Base-by-base conservation (phyloP, 2,797 vertebrate genomes). In the Streptopelia turtur region DNA sequence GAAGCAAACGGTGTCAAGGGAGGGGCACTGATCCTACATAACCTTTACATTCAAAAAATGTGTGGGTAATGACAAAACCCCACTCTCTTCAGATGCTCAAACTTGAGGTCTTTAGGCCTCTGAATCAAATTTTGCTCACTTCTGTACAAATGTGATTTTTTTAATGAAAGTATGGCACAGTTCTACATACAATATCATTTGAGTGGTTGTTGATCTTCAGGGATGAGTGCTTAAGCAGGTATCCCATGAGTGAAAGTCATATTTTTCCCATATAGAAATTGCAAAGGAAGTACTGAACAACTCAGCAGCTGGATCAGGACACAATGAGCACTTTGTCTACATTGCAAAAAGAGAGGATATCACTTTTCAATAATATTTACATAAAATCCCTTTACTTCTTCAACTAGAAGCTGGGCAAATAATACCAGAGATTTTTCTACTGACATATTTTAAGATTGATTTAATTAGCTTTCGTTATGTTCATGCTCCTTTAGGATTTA, bases 311-410 rank as follows among this genome's bases (percentile, higher is more conserved):
- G 79, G 50, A 69, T 82, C 52, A 59, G 43, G 27, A 93, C 59
- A 91, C 61, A 86, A 52, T 35, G 31, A 82, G 17, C 11, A 41
- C 25, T 69, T 27, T 78, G 55, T 69, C 43, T 59, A 27, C 9
- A 6, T 17, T 72, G 18, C 47, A 90, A 33, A 92, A 78, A 75
- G 56, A 71, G 31, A 68, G 6, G 20, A 41, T 89, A 92, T 92
- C 55, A 55, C 10, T 22, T 96, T 96, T 79, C 89, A 95, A 30
- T 77, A 87, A 85, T 86, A 95, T 93, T 93, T 95, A 78, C 52
- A 79, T 65, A 78, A 93, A 95, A 92, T 59, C 76, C 47, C 33
- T 86, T 77, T 75, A 75, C 23, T 50, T 80, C 50, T 92, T 88
- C 79, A 78, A 52, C 47, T 63, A 66, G 55, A 86, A 95, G 13